Percentiles rank a stretch among this genome's conserved stretches.
Conservation (phyloP, 2,113 vertebrate species). For the Delphinapterus leucas region DNA sequence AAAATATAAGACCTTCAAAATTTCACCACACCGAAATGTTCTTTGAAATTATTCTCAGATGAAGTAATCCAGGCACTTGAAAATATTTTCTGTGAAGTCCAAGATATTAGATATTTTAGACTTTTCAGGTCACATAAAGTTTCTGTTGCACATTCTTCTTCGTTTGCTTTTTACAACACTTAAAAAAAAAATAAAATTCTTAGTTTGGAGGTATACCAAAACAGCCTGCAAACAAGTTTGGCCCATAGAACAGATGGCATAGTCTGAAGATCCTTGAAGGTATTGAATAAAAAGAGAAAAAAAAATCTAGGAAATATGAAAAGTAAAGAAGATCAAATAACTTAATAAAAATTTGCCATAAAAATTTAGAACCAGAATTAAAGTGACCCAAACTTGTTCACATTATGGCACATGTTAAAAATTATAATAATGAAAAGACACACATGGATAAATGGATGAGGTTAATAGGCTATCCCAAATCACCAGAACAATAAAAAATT, state of each 20-base stretch:
- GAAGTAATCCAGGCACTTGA: not conserved
- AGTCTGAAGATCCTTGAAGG: not conserved
- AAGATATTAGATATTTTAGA: not conserved
- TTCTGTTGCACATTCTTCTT: not conserved
- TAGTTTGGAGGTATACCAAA: not conserved
- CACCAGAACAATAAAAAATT: not conserved
- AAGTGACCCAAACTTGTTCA: not conserved
- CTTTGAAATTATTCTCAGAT: not conserved
- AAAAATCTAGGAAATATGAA: not conserved
- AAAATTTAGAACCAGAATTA: not conserved
- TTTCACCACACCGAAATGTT: not conserved
- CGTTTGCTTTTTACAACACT: not conserved
- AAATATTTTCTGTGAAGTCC: not conserved
- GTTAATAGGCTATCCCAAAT: not conserved
- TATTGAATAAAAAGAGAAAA: not conserved
- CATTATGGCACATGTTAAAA: not conserved
- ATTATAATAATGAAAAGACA: not conserved
- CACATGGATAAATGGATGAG: not conserved
- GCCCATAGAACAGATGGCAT: not conserved
- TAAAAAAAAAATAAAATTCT: not conserved
- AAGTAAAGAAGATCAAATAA: not conserved
- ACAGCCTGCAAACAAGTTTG: not conserved
- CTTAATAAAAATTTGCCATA: not conserved
- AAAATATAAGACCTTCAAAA: not conserved
- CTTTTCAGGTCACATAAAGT: not conserved